A percentile compares a stretch with the other conserved stretches of the same genome.
These are phyloP conservation scores for Eublepharis macularius DNA, from an alignment of 2,113 vertebrate genomes.

Conservation along the genomic window DNA sequence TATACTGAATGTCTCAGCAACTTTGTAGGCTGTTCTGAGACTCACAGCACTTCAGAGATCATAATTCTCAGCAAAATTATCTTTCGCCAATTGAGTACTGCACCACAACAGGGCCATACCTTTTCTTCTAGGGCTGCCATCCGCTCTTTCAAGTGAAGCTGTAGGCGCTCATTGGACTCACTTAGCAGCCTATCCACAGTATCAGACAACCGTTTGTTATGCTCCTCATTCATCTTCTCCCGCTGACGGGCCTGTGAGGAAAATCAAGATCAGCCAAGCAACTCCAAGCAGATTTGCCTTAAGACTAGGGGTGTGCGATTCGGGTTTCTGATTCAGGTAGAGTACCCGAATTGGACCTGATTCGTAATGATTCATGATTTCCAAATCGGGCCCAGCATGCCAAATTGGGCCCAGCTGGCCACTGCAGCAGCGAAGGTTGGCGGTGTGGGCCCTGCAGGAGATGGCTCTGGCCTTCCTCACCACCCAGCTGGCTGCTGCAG, in stretches of 20 bases:
- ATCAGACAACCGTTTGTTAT: constrained; percentile 94
- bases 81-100: neutral
- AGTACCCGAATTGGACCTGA: too few relatives aligned
- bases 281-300: neutral
- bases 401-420: too few relatives aligned
- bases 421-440: too few relatives aligned
- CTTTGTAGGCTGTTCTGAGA: too few relatives aligned
- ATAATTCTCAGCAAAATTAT: neutral
- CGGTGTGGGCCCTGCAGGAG: too few relatives aligned
- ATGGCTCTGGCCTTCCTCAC: too few relatives aligned
- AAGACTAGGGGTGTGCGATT: too few relatives aligned
- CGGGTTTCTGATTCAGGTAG: too few relatives aligned
- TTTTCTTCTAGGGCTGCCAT: constrained; percentile 97
- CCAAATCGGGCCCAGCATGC: too few relatives aligned
- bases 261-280: neutral
- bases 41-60: neutral
- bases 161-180: constrained; percentile 93
- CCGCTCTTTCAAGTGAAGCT: constrained; percentile 95
- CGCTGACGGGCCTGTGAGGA: constrained; percentile 89
- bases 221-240: constrained; percentile 98
- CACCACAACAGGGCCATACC: constrained; percentile 61
- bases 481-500: too few relatives aligned
- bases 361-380: too few relatives aligned
- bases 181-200: constrained; percentile 94
- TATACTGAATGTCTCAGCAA: neutral